A percentile compares a stretch with the other conserved stretches of the same genome.
Evolutionary conservation across 2,888 invertebrate genomes (phyloP).

Genomic region (Archips crataeganus): DNA sequence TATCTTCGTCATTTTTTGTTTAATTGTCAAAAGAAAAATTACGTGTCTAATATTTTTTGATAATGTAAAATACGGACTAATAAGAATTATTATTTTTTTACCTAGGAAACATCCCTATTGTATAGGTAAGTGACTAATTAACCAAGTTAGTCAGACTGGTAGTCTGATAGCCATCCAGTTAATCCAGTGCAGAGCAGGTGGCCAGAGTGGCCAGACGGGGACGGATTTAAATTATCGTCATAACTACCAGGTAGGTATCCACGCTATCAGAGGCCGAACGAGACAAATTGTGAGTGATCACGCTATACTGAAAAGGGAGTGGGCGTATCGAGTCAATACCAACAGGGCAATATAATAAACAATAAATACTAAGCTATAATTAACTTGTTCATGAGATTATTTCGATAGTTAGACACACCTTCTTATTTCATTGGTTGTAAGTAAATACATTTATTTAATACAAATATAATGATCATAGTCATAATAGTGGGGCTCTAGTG

Average conservation of each 20-base stretch:
- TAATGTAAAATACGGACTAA: too few species aligned
- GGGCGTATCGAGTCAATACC: slow-evolving; percentile 36
- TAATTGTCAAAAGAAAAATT: too few species aligned
- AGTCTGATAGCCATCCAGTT: slow-evolving; percentile 43
- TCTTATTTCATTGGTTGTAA: neutral
- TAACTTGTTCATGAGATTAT: neutral
- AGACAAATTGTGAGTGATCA: slow-evolving; percentile 55
- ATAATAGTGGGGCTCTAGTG: too few species aligned
- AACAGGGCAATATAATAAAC: slow-evolving; percentile 6
- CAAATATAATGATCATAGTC: neutral
- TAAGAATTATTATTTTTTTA: too few species aligned
- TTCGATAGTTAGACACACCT: neutral
- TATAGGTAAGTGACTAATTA: neutral
- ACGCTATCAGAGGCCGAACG: slow-evolving; percentile 50
- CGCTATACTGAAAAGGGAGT: slow-evolving; percentile 32
- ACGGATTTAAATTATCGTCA: slow-evolving; percentile 55
- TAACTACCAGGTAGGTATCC: slow-evolving; percentile 46
- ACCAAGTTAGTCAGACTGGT: slow-evolving; percentile 20
- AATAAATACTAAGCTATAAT: neutral
- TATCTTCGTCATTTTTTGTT: too few species aligned
- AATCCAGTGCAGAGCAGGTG: slow-evolving; percentile 54
- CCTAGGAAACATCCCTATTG: too few species aligned
- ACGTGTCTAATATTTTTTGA: too few species aligned
- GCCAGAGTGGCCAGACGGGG: slow-evolving; percentile 49
- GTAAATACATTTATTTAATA: neutral